phyloP scores from a whole-genome alignment of 2,888 invertebrate species.

The Drosophila barbarae region DNA sequence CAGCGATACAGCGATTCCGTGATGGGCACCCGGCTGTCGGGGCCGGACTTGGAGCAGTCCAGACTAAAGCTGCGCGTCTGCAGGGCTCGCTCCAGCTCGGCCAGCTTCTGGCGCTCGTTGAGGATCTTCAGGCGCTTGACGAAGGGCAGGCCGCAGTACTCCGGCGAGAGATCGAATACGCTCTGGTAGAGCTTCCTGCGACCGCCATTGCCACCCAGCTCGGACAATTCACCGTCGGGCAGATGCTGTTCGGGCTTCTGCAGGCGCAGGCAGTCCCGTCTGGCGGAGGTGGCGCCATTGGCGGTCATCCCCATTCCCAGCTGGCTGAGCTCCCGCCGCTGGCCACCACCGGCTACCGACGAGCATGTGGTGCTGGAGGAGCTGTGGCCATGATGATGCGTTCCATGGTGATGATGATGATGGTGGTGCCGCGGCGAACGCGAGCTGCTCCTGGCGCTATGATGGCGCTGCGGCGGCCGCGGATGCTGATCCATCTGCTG shows the following conservation, averaged over 20 bases:
- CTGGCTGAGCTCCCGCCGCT: constrained; percentile 17
- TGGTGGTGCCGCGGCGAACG: constrained; percentile 54
- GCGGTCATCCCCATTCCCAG: not conserved
- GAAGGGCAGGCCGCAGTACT: constrained; percentile 91
- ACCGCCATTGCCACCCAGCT: constrained; percentile 22
- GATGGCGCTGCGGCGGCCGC: constrained; percentile 45
- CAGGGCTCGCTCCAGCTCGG: constrained; percentile 88
- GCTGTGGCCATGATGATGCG: constrained; percentile 31
- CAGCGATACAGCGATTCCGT: constrained; percentile 85
- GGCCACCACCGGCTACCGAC: constrained; percentile 25
- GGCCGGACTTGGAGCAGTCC: constrained; percentile 84
- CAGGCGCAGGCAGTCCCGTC: constrained; percentile 45
- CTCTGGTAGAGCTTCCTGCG: constrained; percentile 87
- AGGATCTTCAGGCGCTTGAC: constrained; percentile 93
- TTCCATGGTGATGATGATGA: constrained; percentile 8
- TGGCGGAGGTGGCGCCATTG: constrained; percentile 26
- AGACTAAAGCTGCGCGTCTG: constrained; percentile 89
- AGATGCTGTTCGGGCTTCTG: constrained; percentile 62
- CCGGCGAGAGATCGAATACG: constrained; percentile 92
- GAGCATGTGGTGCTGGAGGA: constrained; percentile 46
- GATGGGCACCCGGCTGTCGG: constrained; percentile 77
- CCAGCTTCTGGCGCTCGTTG: constrained; percentile 92
- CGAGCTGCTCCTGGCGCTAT: constrained; percentile 59
- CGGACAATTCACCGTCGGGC: constrained; percentile 46
- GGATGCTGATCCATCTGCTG: constrained; percentile 53